Percentiles rank a stretch among this genome's conserved stretches.
phyloP scores from a whole-genome alignment of 2,113 vertebrate species.

The Tamias sibiricus region DNA sequence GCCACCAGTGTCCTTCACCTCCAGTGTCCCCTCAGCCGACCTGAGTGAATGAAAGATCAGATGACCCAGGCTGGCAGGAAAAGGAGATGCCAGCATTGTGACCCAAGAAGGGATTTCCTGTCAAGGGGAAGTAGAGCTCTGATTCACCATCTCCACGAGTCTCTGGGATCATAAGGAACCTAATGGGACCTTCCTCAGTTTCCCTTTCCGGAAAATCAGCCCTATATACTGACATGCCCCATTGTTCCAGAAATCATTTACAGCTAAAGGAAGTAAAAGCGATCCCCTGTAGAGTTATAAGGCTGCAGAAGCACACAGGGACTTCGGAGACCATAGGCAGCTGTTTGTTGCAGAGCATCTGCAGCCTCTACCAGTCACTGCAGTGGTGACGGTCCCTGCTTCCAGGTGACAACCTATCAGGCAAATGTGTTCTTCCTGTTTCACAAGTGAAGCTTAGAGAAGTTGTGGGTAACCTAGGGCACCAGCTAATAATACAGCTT shows the following conservation, averaged over 20 bases:
- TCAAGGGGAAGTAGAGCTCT: conserved; percentile 53
- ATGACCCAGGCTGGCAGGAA: conserved; percentile 15
- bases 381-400: neutral
- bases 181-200: neutral
- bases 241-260: neutral
- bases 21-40: neutral
- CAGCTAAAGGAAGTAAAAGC: neutral
- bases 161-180: neutral
- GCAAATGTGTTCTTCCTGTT: neutral
- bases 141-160: conserved; percentile 26
- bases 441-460: neutral
- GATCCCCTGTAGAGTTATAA: neutral
- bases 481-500: neutral
- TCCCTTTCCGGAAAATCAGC: neutral
- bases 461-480: neutral
- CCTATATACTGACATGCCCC: neutral
- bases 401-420: neutral
- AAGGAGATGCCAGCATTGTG: neutral
- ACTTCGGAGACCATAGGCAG: neutral
- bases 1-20: neutral
- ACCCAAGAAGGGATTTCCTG: conserved; percentile 69
- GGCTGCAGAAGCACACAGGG: neutral
- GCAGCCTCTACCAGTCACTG: neutral
- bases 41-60: neutral
- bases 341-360: neutral